Evolutionary conservation across 2,113 vertebrate genomes (phyloP).

Genomic region (Recurvirostra avosetta): DNA sequence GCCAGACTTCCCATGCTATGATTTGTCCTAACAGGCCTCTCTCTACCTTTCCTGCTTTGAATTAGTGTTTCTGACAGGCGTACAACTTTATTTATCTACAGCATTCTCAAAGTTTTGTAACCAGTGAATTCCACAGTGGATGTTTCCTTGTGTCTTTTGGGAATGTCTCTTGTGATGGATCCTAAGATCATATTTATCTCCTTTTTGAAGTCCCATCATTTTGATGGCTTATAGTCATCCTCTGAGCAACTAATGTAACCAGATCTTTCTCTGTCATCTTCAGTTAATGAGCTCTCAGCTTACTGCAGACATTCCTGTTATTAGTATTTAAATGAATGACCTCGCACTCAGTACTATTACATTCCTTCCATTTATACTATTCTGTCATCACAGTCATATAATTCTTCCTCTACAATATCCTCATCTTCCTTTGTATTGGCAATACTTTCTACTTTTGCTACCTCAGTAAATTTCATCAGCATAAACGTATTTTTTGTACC

Average conservation of each 20-base stretch:
- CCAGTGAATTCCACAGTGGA: not conserved
- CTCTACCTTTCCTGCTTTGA: not conserved
- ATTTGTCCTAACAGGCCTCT: not conserved
- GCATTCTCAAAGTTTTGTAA: not conserved
- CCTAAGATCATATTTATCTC: constrained; percentile 5
- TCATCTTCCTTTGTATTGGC: not conserved
- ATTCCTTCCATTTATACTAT: constrained; percentile 50
- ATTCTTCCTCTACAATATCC: not conserved
- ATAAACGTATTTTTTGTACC: not conserved
- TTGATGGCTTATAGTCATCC: constrained; percentile 21
- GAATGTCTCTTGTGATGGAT: not conserved
- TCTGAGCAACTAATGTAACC: constrained; percentile 43
- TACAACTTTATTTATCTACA: not conserved
- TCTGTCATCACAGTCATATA: constrained; percentile 22
- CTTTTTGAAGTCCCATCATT: constrained; percentile 19
- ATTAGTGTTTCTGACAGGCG: not conserved
- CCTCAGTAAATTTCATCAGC: not conserved
- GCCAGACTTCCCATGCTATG: not conserved
- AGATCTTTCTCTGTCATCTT: constrained; percentile 58
- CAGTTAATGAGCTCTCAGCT: constrained; percentile 56
- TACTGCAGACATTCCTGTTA: constrained; percentile 50
- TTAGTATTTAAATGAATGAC: constrained; percentile 65
- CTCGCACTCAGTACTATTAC: constrained; percentile 33
- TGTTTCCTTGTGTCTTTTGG: not conserved
- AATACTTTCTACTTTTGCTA: not conserved